Evolutionary conservation across 2,888 invertebrate species (phyloP), one percentile per base, ranked within the genome.

Genomic region (Plagodis dolabraria): DNA sequence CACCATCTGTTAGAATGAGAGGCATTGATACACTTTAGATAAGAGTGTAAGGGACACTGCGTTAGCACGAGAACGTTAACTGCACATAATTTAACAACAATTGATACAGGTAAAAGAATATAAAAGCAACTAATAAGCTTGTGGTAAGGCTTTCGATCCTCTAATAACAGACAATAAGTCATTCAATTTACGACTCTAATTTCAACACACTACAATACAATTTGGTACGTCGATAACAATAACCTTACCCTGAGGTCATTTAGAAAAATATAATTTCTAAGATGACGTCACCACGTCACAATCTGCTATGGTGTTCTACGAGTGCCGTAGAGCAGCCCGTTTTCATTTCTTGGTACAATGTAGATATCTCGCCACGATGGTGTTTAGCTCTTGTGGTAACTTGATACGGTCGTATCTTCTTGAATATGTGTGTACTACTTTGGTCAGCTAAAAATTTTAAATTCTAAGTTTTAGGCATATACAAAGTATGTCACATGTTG

Each of bases 351-450:
- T 85, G 22, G 82, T 74, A 22, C 78, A 63, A 33, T 86, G 89
- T 40, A 88, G 67, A 65, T 92, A 92, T 65, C 91, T 80, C 6
- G 70, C 53, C 46, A 92, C 83, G 11, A 88, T 73, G 0, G 75
- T 58, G 5, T 79, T 77, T 4, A 92, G 68, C n/a, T 92, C 89
- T 5, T 84, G 80, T 0, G 94, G 94, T 69, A 94, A 80, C 55
- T 82, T 79, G 48, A 80, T 92, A 69, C 96, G 92, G 76, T 94
- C 93, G 71, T 88, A 83, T 43, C 81, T 89, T 50, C 87, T 85
- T 9, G 91, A 82, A 83, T 94, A 95, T 66, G 87, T 80, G 51
- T 90, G 90, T n/a, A 95, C 92, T 53, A 93, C 92, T 63, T 92
- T 84, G 47, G 93, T 93, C 12, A 96, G 86, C 74, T 95, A 65